Conservation (phyloP, 2,113 vertebrate species). For the Alethe castanea region DNA sequence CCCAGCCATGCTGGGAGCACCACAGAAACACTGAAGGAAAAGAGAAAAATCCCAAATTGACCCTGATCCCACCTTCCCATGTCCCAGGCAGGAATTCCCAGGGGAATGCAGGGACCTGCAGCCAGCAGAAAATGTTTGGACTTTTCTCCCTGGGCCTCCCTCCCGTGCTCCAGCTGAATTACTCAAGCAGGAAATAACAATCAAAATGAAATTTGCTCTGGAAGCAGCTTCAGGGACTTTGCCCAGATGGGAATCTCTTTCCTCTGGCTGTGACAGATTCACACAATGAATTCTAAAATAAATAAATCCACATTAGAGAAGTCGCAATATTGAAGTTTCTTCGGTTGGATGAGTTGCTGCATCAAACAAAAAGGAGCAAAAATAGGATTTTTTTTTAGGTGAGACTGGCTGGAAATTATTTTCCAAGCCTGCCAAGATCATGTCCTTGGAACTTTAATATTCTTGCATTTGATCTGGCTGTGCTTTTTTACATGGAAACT, state of each 20-base stretch:
- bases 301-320: background rate
- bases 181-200: constrained; percentile 30
- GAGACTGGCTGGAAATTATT: background rate
- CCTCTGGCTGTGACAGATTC: background rate
- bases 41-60: background rate
- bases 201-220: background rate
- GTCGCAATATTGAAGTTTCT: background rate
- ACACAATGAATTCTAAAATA: background rate
- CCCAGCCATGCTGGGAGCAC: background rate
- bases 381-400: background rate
- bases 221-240: background rate
- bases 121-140: background rate
- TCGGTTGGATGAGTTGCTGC: background rate
- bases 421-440: background rate
- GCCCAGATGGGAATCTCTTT: background rate
- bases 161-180: background rate
- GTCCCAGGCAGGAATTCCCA: background rate
- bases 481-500: background rate
- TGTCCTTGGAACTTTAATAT: background rate
- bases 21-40: background rate
- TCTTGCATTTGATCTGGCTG: background rate
- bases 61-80: background rate
- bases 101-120: background rate
- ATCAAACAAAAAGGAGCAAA: background rate
- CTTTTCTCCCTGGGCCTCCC: background rate